Conservation (phyloP, 2,113 vertebrate species). For the Jaculus jaculus region DNA sequence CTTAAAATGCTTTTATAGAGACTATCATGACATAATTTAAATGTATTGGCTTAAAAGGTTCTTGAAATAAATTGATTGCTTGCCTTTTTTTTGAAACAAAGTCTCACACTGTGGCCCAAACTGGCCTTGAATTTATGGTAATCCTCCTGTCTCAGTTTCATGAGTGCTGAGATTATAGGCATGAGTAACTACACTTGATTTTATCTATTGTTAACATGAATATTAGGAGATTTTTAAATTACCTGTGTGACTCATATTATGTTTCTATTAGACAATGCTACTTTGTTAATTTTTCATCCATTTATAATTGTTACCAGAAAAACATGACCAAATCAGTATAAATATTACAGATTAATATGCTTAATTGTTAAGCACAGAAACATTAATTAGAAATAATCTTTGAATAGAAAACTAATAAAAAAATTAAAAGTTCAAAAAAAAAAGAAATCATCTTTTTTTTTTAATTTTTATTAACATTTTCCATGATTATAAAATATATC, state of each 20-base stretch:
- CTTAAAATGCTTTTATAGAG: not conserved
- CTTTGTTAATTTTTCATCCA: constrained; percentile 10
- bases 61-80: not conserved
- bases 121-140: not conserved
- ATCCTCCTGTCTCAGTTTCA: not conserved
- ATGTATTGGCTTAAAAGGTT: not conserved
- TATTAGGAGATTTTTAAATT: not conserved
- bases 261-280: not conserved
- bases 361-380: not conserved
- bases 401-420: too few relatives aligned
- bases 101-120: not conserved
- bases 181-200: not conserved
- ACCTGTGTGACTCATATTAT: not conserved
- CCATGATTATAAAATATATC: too few relatives aligned
- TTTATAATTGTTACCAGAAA: not conserved
- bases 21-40: constrained; percentile 16
- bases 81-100: not conserved
- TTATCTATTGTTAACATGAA: not conserved
- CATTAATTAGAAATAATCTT: not conserved
- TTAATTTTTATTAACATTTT: too few relatives aligned
- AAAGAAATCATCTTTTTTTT: too few relatives aligned
- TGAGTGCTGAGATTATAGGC: too few relatives aligned
- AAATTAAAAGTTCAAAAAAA: too few relatives aligned
- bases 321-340: not conserved
- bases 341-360: constrained; percentile 23